Percentiles rank a stretch among this genome's conserved stretches.
These are phyloP conservation scores for Spea hammondii DNA, from an alignment of 2,797 vertebrate genomes.

Conservation along the genomic window DNA sequence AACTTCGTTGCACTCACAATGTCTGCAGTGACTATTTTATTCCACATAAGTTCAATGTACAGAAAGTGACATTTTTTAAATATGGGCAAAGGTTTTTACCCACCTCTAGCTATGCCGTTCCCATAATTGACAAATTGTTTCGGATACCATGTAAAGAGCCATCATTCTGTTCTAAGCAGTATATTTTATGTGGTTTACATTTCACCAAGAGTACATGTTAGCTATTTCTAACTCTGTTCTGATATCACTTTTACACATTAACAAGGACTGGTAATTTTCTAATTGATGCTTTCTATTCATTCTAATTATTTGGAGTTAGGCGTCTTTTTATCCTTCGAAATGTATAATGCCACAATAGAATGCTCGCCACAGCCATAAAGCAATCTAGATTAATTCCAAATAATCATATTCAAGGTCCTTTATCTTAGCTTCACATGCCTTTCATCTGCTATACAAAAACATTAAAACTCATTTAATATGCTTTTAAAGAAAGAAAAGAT, in stretches of 20 bases:
- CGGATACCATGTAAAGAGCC: too few species aligned
- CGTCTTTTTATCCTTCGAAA: constrained; percentile 70
- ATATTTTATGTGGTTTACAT: constrained; percentile 26
- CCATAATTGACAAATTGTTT: too few species aligned
- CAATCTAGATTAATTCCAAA: constrained; percentile 59
- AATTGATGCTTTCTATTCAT: constrained; percentile 74
- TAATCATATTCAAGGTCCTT: constrained; percentile 58
- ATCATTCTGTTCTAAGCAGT: not conserved
- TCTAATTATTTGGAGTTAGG: constrained; percentile 78
- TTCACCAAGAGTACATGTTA: constrained; percentile 13
- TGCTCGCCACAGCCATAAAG: constrained; percentile 53
- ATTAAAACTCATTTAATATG: constrained; percentile 60
- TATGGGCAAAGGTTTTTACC: too few species aligned
- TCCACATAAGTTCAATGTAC: too few species aligned
- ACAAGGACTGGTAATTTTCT: constrained; percentile 56
- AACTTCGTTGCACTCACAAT: too few species aligned
- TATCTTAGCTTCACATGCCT: constrained; percentile 59
- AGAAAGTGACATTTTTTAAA: too few species aligned
- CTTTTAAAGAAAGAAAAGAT: constrained; percentile 61
- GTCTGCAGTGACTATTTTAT: too few species aligned
- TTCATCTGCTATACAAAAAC: constrained; percentile 63
- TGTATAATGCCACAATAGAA: constrained; percentile 51
- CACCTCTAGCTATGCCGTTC: too few species aligned
- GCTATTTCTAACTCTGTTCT: constrained; percentile 10
- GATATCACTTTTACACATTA: constrained; percentile 42